Conservation (phyloP, 2,797 vertebrate genomes). For the Scolopax rusticola region DNA sequence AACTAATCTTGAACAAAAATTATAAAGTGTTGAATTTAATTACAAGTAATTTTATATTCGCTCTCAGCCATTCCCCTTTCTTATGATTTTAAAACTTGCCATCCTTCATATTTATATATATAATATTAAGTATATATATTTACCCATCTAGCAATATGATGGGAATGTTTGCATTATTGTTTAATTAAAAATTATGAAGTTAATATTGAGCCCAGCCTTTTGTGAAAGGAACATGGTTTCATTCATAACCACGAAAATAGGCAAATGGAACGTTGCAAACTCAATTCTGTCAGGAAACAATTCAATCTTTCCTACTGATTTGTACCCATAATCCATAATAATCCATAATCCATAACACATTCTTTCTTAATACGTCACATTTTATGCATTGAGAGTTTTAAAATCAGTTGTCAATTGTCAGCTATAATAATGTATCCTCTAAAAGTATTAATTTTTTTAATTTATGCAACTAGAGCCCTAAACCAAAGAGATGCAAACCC, state of each 20-base stretch:
- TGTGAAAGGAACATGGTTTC: background rate
- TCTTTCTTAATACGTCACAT: background rate
- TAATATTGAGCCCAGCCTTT: background rate
- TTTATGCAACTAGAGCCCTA: background rate
- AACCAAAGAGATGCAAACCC: background rate
- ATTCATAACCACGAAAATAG: background rate
- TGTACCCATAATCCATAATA: background rate
- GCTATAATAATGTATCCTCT: background rate
- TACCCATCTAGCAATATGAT: background rate
- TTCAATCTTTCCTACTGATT: background rate
- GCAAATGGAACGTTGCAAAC: background rate
- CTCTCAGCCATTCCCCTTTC: background rate
- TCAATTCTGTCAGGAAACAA: background rate
- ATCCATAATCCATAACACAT: background rate
- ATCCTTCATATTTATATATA: background rate
- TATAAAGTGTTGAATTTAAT: background rate
- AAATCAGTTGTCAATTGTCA: background rate
- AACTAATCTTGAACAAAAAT: background rate
- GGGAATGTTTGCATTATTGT: background rate
- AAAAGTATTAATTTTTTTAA: background rate
- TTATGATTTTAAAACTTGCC: background rate
- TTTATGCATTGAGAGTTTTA: background rate
- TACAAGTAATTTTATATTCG: background rate
- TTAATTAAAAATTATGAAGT: background rate
- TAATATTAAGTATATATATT: background rate